Evolutionary conservation across 2,888 invertebrate genomes (phyloP).

Genomic region (Clostera curtula): DNA sequence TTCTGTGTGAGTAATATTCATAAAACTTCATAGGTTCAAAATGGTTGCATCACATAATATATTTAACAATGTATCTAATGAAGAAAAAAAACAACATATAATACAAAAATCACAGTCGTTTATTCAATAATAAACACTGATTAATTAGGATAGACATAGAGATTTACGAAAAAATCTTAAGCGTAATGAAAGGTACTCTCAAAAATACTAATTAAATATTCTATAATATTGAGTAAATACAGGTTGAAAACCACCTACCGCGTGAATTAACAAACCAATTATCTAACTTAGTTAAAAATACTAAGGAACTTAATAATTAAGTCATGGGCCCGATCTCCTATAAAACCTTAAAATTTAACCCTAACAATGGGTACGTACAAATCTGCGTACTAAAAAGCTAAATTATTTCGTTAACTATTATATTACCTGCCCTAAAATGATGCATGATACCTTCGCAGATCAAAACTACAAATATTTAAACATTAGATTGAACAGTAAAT

Average conservation of each 20-base stretch:
- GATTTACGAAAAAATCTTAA: constrained; percentile 67
- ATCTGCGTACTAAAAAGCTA: constrained; percentile 62
- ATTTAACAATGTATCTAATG: neutral
- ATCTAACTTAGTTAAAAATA: constrained; percentile 22
- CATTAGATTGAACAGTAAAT: too few species aligned
- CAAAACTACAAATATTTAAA: too few species aligned
- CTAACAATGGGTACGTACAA: constrained; percentile 58
- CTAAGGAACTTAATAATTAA: constrained; percentile 62
- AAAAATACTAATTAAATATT: constrained; percentile 45
- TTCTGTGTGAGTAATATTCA: too few species aligned
- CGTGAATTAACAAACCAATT: constrained; percentile 26
- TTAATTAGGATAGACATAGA: constrained; percentile 68
- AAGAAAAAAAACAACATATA: constrained; percentile 20
- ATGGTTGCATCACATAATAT: too few species aligned
- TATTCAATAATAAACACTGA: constrained; percentile 69
- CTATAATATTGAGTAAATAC: constrained; percentile 54
- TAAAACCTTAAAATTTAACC: constrained; percentile 54
- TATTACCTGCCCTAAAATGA: too few species aligned
- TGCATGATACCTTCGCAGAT: too few species aligned
- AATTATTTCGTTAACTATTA: constrained; percentile 58
- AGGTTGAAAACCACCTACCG: constrained; percentile 26
- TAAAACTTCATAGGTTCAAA: too few species aligned
- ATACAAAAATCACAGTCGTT: constrained; percentile 75
- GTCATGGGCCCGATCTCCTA: constrained; percentile 71
- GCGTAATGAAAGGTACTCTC: constrained; percentile 53